phyloP scores from a whole-genome alignment of 2,888 invertebrate genomes.

The Phrixothrix hirtus region DNA sequence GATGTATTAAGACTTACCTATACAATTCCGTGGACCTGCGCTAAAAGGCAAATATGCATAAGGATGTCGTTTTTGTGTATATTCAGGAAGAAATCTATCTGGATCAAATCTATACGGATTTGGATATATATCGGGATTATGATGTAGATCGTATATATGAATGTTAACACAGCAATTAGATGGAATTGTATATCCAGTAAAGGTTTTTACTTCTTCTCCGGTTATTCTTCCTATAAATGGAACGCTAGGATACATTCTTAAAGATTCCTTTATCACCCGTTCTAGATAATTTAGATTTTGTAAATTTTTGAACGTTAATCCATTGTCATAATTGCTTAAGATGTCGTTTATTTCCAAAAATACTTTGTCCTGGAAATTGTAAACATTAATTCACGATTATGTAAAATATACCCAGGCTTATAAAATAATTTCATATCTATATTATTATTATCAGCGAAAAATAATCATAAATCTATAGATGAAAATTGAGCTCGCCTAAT shows the following conservation, averaged over 20 bases:
- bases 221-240: slow-evolving; percentile 62
- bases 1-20: slow-evolving; percentile 58
- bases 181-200: slow-evolving; percentile 55
- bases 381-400: neutral
- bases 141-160: slow-evolving; percentile 67
- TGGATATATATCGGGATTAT: slow-evolving; percentile 65
- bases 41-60: slow-evolving; percentile 70
- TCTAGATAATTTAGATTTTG: slow-evolving; percentile 66
- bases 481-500: no score
- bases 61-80: slow-evolving; percentile 60
- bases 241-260: slow-evolving; percentile 68
- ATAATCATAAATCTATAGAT: no score
- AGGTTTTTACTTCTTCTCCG: slow-evolving; percentile 39
- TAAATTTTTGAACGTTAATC: slow-evolving; percentile 61
- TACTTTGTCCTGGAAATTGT: slow-evolving; percentile 47
- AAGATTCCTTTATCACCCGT: slow-evolving; percentile 66
- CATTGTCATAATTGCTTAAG: slow-evolving; percentile 55
- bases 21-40: slow-evolving; percentile 70
- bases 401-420: no score
- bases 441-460: no score
- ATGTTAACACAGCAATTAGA: slow-evolving; percentile 59
- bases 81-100: slow-evolving; percentile 70
- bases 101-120: slow-evolving; percentile 71
- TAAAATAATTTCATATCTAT: no score
- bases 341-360: slow-evolving; percentile 56